Percentiles rank a stretch among this genome's conserved stretches.
phyloP scores from a whole-genome alignment of 2,888 invertebrate genomes.

The Cheilosia variabilis region DNA sequence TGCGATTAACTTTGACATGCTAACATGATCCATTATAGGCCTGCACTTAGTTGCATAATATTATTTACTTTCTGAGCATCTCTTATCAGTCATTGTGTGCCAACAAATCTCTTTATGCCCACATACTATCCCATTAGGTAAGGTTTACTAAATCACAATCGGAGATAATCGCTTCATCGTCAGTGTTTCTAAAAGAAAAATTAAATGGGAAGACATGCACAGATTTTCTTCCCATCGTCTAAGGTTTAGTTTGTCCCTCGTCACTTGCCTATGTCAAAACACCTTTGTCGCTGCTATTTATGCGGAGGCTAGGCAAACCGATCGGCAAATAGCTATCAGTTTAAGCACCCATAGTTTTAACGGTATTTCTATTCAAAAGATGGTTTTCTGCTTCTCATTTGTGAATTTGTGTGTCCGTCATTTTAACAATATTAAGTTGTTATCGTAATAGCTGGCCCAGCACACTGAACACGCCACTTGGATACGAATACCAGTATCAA shows the following conservation, averaged over 20 bases:
- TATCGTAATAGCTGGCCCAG: slow-evolving; percentile 20
- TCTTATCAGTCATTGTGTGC: slow-evolving; percentile 34
- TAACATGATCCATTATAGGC: background rate
- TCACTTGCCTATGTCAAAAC: slow-evolving; percentile 42
- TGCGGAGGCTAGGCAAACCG: slow-evolving; percentile 10
- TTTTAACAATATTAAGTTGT: slow-evolving; percentile 35
- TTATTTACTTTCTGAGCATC: slow-evolving; percentile 2
- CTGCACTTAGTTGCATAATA: slow-evolving; percentile 2
- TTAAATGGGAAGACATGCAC: no score
- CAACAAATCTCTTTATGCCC: slow-evolving; percentile 23
- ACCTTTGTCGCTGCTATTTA: slow-evolving; percentile 44
- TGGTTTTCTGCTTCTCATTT: slow-evolving; percentile 21
- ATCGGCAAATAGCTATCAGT: slow-evolving; percentile 6
- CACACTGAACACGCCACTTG: background rate
- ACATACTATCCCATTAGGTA: slow-evolving; percentile 22
- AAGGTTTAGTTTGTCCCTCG: background rate
- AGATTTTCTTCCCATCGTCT: slow-evolving; percentile 15
- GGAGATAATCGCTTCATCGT: background rate
- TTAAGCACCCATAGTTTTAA: slow-evolving; percentile 36
- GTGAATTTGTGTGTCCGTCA: slow-evolving; percentile 36
- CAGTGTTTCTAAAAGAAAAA: no score
- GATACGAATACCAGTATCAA: background rate
- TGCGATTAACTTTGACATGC: slow-evolving; percentile 1
- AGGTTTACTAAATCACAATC: slow-evolving; percentile 11
- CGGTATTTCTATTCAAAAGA: slow-evolving; percentile 6